A percentile compares a stretch with the other conserved stretches of the same genome.
phyloP scores from a whole-genome alignment of 2,113 vertebrate species.

The Brevimyrus niger region DNA sequence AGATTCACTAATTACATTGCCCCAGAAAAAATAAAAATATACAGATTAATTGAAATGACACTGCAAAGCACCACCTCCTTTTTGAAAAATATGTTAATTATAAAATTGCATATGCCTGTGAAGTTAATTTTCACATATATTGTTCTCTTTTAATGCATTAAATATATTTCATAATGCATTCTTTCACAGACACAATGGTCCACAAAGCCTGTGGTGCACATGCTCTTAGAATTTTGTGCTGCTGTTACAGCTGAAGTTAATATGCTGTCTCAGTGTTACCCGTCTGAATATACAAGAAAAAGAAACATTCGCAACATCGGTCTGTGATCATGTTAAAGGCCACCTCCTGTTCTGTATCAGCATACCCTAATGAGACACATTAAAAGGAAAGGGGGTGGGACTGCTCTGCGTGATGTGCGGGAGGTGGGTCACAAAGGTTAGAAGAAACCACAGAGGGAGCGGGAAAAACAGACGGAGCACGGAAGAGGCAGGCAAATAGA shows the following conservation, averaged over 20 bases:
- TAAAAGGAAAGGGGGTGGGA: background rate
- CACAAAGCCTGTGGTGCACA: background rate
- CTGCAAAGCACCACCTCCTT: background rate
- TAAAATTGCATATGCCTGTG: background rate
- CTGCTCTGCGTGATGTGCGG: background rate
- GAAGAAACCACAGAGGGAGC: background rate
- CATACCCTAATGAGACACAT: background rate
- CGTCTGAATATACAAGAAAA: background rate
- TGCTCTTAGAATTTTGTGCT: background rate
- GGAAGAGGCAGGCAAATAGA: background rate
- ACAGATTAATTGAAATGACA: background rate
- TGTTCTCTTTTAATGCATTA: background rate
- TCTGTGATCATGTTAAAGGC: constrained; percentile 4
- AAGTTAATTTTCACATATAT: background rate
- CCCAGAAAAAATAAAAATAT: background rate
- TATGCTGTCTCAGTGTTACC: background rate
- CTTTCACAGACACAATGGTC: background rate
- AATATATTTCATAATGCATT: background rate
- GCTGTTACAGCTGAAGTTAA: background rate
- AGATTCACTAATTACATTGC: background rate
- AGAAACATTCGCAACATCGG: background rate
- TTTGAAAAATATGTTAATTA: background rate
- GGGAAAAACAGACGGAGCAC: background rate
- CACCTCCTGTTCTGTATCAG: background rate
- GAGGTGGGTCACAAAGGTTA: background rate